Percentiles rank a stretch among this genome's conserved stretches.
phyloP scores from a whole-genome alignment of 2,113 vertebrate genomes.

The Ibidorhyncha struthersii region DNA sequence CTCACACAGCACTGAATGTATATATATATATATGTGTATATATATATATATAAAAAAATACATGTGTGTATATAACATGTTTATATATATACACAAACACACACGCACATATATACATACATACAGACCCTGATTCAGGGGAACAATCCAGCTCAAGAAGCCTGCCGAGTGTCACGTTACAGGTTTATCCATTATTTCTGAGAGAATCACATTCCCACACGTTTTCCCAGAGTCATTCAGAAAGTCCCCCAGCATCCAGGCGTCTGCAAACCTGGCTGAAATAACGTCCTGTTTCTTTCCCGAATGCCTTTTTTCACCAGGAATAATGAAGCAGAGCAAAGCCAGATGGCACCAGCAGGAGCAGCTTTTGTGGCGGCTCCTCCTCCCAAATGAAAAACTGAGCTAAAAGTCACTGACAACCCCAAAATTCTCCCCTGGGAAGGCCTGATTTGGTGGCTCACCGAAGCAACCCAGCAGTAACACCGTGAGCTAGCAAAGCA shows the following conservation, averaged over 20 bases:
- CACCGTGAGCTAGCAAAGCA: rapidly evolving
- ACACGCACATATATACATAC: background rate
- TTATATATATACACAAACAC: background rate
- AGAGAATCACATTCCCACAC: background rate
- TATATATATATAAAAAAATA: no score
- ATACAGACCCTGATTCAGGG: background rate
- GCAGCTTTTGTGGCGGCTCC: background rate
- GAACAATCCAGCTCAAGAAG: background rate
- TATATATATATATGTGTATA: rapidly evolving
- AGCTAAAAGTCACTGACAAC: background rate
- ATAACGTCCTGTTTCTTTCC: background rate
- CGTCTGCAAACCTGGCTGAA: background rate
- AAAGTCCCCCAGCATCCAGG: background rate
- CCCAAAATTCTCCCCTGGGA: background rate
- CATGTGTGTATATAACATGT: rapidly evolving
- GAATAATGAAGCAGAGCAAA: background rate
- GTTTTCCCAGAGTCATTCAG: background rate
- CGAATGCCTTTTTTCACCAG: background rate
- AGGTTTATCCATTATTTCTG: background rate
- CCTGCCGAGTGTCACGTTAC: rapidly evolving
- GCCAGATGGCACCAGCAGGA: background rate
- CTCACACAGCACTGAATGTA: background rate
- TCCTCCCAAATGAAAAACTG: background rate
- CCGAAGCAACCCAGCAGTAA: background rate
- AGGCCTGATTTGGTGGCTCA: background rate